Conservation (phyloP, 2,888 invertebrate species). For the Parasteatoda lunata region DNA sequence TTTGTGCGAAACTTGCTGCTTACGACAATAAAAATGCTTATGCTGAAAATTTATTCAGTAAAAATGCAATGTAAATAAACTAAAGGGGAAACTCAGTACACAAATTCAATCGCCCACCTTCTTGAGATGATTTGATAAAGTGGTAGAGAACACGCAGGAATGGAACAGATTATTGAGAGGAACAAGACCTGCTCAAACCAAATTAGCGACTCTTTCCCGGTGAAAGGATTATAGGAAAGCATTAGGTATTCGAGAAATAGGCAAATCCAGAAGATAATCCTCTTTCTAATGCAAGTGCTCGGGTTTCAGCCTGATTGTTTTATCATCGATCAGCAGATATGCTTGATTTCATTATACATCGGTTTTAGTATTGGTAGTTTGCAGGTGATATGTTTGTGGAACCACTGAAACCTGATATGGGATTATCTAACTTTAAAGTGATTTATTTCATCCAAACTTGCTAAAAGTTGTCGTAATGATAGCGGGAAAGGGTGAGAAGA, state of each 20-base stretch:
- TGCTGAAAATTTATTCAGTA: too few species aligned
- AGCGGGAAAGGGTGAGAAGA: slow-evolving; percentile 26
- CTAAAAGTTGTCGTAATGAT: slow-evolving; percentile 36
- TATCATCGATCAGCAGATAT: slow-evolving; percentile 51
- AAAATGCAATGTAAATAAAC: too few species aligned
- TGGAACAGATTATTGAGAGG: slow-evolving; percentile 34
- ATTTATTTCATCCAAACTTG: slow-evolving; percentile 50
- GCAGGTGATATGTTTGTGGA: slow-evolving; percentile 30
- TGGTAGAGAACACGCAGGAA: background rate
- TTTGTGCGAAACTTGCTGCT: too few species aligned
- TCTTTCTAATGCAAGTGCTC: slow-evolving; percentile 19
- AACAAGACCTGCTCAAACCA: slow-evolving; percentile 19
- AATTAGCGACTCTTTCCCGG: slow-evolving; percentile 29
- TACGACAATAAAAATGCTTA: too few species aligned
- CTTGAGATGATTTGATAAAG: background rate
- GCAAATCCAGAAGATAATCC: slow-evolving; percentile 46
- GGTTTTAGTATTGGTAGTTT: slow-evolving; percentile 4
- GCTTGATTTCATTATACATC: slow-evolving; percentile 44
- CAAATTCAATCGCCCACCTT: too few species aligned
- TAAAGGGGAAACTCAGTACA: too few species aligned
- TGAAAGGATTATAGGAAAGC: slow-evolving; percentile 29
- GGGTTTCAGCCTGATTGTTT: slow-evolving; percentile 44
- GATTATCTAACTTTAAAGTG: slow-evolving; percentile 47
- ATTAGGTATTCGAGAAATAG: slow-evolving; percentile 10
- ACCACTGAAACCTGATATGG: slow-evolving; percentile 29